Conservation (phyloP, 2,113 vertebrate genomes). For the Neopipo cinnamomea region DNA sequence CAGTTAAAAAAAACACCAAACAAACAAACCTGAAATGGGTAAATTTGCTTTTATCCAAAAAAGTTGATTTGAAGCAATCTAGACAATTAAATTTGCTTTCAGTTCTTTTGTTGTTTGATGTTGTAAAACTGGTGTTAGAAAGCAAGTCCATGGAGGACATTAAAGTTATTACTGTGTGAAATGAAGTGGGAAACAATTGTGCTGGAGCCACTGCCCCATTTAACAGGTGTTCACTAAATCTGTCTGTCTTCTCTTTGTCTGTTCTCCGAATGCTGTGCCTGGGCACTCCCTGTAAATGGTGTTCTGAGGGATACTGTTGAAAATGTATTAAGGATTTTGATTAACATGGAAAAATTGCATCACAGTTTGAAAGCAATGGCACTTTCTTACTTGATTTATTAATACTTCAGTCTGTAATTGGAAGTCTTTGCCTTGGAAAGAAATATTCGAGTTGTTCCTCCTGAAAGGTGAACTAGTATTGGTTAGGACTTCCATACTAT, state of each 20-base stretch:
- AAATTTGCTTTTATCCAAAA: neutral
- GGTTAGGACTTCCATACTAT: neutral
- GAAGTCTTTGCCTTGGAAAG: neutral
- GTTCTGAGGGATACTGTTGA: neutral
- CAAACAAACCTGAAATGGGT: neutral
- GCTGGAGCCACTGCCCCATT: constrained; percentile 44
- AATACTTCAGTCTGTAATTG: neutral
- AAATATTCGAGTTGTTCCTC: neutral
- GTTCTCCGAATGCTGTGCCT: neutral
- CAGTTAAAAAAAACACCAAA: neutral
- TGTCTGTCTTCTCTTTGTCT: constrained; percentile 25
- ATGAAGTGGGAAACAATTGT: constrained; percentile 59
- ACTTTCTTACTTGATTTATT: neutral
- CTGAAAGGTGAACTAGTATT: neutral
- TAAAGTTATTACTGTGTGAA: constrained; percentile 65
- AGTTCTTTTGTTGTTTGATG: constrained; percentile 1
- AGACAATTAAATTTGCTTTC: constrained; percentile 22
- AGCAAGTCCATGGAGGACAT: neutral
- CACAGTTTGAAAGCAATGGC: neutral
- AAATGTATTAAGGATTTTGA: neutral
- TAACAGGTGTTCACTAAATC: constrained; percentile 61
- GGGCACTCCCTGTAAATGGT: neutral
- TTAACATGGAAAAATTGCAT: neutral
- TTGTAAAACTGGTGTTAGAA: constrained; percentile 25
- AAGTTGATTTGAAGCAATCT: neutral